These are phyloP conservation scores for Cantharis rufa DNA, from an alignment of 2,888 invertebrate species.

Conservation along the genomic window DNA sequence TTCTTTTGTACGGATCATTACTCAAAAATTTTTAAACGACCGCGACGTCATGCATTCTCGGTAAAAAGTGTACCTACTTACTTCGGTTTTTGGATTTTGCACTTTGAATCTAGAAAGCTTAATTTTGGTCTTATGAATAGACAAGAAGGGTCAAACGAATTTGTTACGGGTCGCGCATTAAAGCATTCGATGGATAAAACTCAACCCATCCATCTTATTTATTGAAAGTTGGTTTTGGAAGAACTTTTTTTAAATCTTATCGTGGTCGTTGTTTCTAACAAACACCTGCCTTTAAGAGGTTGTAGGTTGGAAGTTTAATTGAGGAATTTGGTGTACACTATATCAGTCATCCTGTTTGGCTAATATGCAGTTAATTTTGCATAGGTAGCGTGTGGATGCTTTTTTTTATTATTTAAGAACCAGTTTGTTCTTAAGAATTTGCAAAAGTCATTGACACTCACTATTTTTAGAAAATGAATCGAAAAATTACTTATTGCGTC, in stretches of 20 bases:
- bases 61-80: background rate
- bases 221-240: background rate
- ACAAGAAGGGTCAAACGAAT: background rate
- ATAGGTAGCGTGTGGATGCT: conserved; percentile 9
- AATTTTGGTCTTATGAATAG: background rate
- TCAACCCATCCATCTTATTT: background rate
- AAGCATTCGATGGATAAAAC: background rate
- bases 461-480: background rate
- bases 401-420: conserved; percentile 3
- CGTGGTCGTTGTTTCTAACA: conserved; percentile 8
- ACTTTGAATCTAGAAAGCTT: background rate
- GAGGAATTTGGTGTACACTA: conserved; percentile 10
- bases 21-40: background rate
- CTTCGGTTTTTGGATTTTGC: background rate
- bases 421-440: conserved; percentile 14
- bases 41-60: background rate
- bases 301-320: conserved; percentile 13
- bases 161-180: background rate
- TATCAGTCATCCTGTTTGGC: conserved; percentile 5
- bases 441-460: conserved; percentile 13
- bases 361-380: conserved; percentile 16
- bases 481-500: background rate
- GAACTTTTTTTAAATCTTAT: background rate
- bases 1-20: background rate
- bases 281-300: conserved; percentile 10